Evolutionary conservation across 2,113 vertebrate species (phyloP).

Genomic region (Microcebus tavaratra): DNA sequence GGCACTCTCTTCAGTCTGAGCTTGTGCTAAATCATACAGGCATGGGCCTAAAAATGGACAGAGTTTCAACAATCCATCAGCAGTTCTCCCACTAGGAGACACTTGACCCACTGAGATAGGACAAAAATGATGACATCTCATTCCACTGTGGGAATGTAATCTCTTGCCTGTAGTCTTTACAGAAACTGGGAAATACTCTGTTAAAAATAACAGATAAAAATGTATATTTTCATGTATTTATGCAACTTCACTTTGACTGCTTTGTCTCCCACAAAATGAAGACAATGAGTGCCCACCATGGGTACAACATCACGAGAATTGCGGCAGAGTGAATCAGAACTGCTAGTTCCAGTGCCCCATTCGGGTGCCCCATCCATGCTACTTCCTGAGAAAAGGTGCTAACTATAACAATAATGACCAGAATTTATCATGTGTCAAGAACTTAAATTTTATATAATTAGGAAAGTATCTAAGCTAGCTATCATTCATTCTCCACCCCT

Average conservation of each 20-base stretch:
- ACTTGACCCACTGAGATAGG: neutral
- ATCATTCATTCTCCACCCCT: neutral
- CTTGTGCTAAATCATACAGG: neutral
- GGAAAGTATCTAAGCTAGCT: neutral
- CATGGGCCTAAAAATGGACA: neutral
- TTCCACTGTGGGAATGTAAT: neutral
- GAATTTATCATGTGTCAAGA: neutral
- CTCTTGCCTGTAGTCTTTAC: neutral
- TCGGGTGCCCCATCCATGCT: fast-evolving
- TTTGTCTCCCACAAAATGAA: neutral
- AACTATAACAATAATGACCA: neutral
- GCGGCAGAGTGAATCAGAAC: neutral
- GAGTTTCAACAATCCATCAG: neutral
- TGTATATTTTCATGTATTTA: neutral
- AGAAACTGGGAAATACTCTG: neutral
- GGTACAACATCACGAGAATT: neutral
- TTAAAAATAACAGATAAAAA: neutral
- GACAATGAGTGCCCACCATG: neutral
- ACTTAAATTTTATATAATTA: neutral
- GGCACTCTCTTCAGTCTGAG: neutral
- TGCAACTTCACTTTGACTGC: neutral
- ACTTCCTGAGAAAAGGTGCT: neutral
- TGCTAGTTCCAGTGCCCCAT: neutral
- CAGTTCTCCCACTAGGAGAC: neutral
- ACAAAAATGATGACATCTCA: neutral